Base-by-base conservation (phyloP, 2,797 vertebrate species). In the Epinephelus malabaricus region DNA sequence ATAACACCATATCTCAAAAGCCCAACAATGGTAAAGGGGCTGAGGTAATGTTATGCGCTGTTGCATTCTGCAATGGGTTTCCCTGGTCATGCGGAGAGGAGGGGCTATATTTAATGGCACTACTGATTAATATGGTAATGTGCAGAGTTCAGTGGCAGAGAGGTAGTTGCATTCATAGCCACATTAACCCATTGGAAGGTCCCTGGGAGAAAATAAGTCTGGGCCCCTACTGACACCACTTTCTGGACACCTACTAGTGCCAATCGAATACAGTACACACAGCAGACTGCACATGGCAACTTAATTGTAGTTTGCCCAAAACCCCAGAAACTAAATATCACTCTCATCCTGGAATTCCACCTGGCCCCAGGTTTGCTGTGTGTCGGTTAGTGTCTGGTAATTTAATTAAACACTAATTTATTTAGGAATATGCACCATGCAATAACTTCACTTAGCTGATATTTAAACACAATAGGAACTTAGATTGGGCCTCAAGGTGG, bases 71-170 rank as follows among this genome's bases (percentile, higher is more conserved):
- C 10, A 0, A 23, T 55, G 23, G 74, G 30, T 61, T 49, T 69
- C 58, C 25, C 66, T 60, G 21, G 61, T 69, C 34, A 59, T 55
- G 40, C 25, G 40, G 40, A 70, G 55, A 70, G 51, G 66, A 79
- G 61, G 51, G 69, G 74, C 38, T 76, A 60, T 21, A 27, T 79
- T 79, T 82, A 82, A 76, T 71, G 38, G 54, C 47, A 3, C 45
- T 58, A 23, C 56, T 73, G 65, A 88, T 83, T 86, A 84, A 81
- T 78, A 76, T 53, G 58, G 47, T 77, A 77, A 81, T 84, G 19
- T 61, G 27, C 27, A 7, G 11, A 69, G 47, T 69, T 76, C 47
- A 55, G 25, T 38, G 49, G 67, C 59, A 77, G 67, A 66, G 43
- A 68, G 27, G 59, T 15, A 15, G 56, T 23, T 74, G 14, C 30